phyloP scores from a whole-genome alignment of 2,797 vertebrate genomes.

The Acipenser transmontanus region DNA sequence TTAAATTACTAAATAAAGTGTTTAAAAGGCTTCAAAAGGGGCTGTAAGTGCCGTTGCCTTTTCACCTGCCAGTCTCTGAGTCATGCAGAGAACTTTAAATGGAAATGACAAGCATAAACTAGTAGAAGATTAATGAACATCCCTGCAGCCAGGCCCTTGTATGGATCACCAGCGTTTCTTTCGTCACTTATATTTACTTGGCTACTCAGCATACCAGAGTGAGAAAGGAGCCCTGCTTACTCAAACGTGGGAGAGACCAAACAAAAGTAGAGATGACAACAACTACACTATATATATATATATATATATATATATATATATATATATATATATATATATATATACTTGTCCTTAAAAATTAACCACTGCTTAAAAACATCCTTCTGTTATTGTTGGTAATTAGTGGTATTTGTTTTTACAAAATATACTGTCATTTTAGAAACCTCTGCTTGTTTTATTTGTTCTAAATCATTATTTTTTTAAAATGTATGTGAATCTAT shows the following conservation, averaged over 20 bases:
- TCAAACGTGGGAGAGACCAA: background rate
- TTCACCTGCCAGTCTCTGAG: background rate
- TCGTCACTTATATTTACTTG: conserved; percentile 51
- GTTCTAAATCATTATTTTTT: too few relatives aligned
- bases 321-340: background rate
- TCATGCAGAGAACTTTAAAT: conserved; percentile 42
- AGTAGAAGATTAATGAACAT: conserved; percentile 64
- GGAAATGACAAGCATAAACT: conserved; percentile 53
- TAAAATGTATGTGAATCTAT: too few relatives aligned
- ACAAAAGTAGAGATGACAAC: background rate
- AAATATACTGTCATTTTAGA: too few relatives aligned
- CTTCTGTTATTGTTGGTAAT: too few relatives aligned
- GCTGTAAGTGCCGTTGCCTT: background rate
- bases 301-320: background rate
- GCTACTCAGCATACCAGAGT: conserved; percentile 45
- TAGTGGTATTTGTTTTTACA: too few relatives aligned
- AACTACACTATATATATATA: background rate
- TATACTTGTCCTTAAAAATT: too few relatives aligned
- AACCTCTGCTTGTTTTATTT: too few relatives aligned
- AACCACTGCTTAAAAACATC: too few relatives aligned
- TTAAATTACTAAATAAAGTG: too few relatives aligned
- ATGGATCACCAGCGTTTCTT: conserved; percentile 55
- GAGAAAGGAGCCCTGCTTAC: conserved; percentile 35
- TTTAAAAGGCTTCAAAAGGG: too few relatives aligned
- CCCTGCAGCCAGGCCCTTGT: conserved; percentile 51